phyloP scores from a whole-genome alignment of 2,888 invertebrate genomes.

The Acanthoscelides obtectus region DNA sequence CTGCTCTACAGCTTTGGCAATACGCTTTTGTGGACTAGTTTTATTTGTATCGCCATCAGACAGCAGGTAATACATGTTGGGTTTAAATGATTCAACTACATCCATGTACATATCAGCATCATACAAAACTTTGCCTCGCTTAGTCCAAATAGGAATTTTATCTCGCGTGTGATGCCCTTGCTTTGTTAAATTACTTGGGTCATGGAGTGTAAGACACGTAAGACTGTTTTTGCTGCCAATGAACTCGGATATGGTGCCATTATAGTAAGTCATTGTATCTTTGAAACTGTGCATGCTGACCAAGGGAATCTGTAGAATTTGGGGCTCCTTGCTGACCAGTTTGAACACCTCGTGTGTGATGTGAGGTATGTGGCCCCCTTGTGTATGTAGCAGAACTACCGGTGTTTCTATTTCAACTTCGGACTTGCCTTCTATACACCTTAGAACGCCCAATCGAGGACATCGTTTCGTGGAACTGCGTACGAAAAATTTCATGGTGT shows the following conservation, averaged over 20 bases:
- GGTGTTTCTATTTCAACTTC: constrained; percentile 66
- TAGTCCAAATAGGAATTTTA: constrained; percentile 73
- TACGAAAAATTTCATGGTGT: constrained; percentile 67
- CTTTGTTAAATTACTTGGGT: constrained; percentile 63
- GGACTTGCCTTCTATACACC: constrained; percentile 56
- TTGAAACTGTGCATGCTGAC: constrained; percentile 56
- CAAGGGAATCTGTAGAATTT: constrained; percentile 68
- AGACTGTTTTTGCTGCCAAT: constrained; percentile 53
- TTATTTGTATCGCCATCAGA: constrained; percentile 72
- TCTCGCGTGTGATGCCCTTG: constrained; percentile 67
- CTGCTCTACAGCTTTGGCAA: constrained; percentile 66
- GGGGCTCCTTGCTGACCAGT: constrained; percentile 56
- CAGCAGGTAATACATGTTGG: constrained; percentile 77
- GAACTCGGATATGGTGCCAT: constrained; percentile 65
- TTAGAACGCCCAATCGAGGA: constrained; percentile 64
- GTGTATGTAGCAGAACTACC: constrained; percentile 68
- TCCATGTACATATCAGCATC: constrained; percentile 68
- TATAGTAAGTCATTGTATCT: constrained; percentile 60
- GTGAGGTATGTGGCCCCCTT: constrained; percentile 79
- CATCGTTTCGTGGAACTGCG: constrained; percentile 55
- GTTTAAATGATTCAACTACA: constrained; percentile 69
- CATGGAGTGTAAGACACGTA: constrained; percentile 59
- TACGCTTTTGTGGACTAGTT: constrained; percentile 64
- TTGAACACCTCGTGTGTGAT: constrained; percentile 72
- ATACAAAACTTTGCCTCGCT: constrained; percentile 67